These are phyloP conservation scores for Theristicus caerulescens DNA, from an alignment of 2,113 vertebrate genomes.

Conservation along the genomic window DNA sequence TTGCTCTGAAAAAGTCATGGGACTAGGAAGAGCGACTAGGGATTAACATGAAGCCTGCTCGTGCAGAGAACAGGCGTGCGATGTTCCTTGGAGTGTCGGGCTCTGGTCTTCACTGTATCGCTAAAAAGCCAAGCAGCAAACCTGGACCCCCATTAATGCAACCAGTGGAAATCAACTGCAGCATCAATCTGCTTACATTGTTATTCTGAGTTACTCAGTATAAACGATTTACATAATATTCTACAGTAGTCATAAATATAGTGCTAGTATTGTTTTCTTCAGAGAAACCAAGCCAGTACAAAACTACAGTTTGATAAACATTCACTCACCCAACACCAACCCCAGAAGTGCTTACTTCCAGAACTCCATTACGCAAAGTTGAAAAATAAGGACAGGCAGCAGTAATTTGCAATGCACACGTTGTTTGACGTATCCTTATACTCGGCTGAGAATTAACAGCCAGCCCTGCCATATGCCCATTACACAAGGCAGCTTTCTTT, in stretches of 20 bases:
- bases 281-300: not conserved
- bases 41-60: no score
- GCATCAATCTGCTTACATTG: not conserved
- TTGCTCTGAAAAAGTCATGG: not conserved
- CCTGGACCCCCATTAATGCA: not conserved
- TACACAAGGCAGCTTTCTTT: not conserved
- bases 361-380: no score
- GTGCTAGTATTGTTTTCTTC: not conserved
- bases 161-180: not conserved
- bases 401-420: fast-evolving
- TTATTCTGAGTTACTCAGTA: not conserved
- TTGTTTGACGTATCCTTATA: fast-evolving
- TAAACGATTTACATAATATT: not conserved
- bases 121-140: not conserved
- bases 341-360: not conserved
- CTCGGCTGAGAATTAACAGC: not conserved
- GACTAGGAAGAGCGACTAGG: not conserved
- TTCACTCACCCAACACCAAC: no score
- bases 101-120: not conserved
- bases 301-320: not conserved
- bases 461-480: not conserved
- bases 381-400: not conserved
- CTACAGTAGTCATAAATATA: not conserved
- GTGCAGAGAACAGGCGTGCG: fast-evolving
- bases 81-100: not conserved